These are phyloP conservation scores for Nycteola revayana DNA, from an alignment of 2,888 invertebrate species.

Conservation along the genomic window DNA sequence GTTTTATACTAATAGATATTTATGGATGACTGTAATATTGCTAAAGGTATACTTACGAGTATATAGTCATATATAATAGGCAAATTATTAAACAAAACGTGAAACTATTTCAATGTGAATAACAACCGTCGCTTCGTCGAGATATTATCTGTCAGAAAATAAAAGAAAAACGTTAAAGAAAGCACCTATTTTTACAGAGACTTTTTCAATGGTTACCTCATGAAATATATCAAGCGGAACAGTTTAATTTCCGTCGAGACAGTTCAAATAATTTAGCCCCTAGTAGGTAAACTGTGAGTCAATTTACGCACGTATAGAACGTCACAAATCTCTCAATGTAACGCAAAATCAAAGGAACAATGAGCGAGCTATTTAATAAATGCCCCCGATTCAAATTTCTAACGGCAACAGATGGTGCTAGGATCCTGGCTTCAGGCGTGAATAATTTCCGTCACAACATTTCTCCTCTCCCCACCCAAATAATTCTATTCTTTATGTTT, in stretches of 20 bases:
- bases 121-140: too few species aligned
- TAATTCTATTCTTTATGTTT: slow-evolving; percentile 48
- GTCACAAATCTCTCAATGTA: slow-evolving; percentile 39
- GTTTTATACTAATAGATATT: too few species aligned
- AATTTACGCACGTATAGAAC: slow-evolving; percentile 24
- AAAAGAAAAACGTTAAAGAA: too few species aligned
- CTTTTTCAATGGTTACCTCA: slow-evolving; percentile 4
- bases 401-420: slow-evolving; percentile 56
- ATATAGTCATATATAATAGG: too few species aligned
- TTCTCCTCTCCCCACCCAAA: slow-evolving; percentile 36
- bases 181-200: too few species aligned
- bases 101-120: too few species aligned
- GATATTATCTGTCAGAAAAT: too few species aligned
- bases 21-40: too few species aligned
- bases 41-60: too few species aligned
- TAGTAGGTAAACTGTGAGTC: slow-evolving; percentile 13
- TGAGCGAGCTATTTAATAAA: slow-evolving; percentile 57
- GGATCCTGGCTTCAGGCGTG: slow-evolving; percentile 49
- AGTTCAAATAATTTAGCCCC: slow-evolving; percentile 12
- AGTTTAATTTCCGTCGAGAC: slow-evolving; percentile 19
- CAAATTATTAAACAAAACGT: too few species aligned
- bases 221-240: slow-evolving; percentile 16
- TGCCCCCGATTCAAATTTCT: slow-evolving; percentile 57
- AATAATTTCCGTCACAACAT: slow-evolving; percentile 62
- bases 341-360: slow-evolving; percentile 51